A percentile compares a stretch with the other conserved stretches of the same genome.
phyloP scores from a whole-genome alignment of 2,797 vertebrate genomes.

The Helicolenus hilgendorfi region DNA sequence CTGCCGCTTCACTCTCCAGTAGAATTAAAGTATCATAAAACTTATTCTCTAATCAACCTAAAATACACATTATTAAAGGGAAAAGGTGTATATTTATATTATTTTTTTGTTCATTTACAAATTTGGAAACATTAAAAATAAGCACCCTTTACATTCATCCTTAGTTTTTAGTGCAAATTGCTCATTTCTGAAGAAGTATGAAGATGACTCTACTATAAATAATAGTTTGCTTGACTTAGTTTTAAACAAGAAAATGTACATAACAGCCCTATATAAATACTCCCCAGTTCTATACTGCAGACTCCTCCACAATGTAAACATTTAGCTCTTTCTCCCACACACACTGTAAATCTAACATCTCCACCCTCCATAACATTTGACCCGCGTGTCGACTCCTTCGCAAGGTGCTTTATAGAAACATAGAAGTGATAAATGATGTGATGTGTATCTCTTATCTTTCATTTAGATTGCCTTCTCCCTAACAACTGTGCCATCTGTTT shows the following conservation, averaged over 20 bases:
- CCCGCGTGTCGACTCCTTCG: conserved; percentile 18
- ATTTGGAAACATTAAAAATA: not conserved
- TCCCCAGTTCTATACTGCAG: conserved; percentile 15
- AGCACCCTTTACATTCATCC: not conserved
- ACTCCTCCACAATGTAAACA: conserved; percentile 72
- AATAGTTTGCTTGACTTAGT: conserved; percentile 52
- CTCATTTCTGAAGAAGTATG: not conserved
- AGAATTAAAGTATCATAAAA: not conserved
- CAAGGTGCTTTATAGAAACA: conserved; percentile 35
- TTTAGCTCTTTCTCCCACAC: conserved; percentile 50
- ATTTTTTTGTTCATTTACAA: not conserved
- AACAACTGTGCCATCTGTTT: not conserved
- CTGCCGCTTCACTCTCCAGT: not conserved
- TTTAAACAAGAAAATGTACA: conserved; percentile 46
- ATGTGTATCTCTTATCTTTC: conserved; percentile 10
- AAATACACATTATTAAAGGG: not conserved
- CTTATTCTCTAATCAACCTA: not conserved
- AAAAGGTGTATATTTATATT: not conserved
- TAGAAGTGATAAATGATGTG: conserved; percentile 31
- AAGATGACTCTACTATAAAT: conserved; percentile 15
- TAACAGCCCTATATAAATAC: conserved; percentile 58
- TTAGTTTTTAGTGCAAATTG: not conserved
- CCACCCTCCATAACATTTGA: conserved; percentile 43
- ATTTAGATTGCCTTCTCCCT: not conserved
- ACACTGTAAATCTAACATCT: conserved; percentile 53